Conservation (phyloP, 2,797 vertebrate genomes). For the Myripristis murdjan region DNA sequence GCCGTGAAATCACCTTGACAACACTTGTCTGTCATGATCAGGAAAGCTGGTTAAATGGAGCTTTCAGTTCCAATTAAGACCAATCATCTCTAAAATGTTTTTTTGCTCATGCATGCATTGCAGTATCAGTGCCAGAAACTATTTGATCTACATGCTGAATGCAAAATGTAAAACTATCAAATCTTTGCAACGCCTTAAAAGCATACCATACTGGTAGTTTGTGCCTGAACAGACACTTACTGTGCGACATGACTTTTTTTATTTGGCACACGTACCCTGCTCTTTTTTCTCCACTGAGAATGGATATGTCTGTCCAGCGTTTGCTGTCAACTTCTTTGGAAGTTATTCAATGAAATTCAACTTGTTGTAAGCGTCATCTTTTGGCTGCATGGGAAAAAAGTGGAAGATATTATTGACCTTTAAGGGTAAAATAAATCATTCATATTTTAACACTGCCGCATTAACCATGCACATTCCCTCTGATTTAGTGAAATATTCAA, state of each 20-base stretch:
- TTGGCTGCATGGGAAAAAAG: neutral
- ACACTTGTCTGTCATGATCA: neutral
- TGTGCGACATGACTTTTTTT: no score
- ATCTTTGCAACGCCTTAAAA: no score
- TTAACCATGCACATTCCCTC: neutral
- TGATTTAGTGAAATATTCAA: neutral
- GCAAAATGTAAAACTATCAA: no score
- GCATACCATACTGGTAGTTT: no score
- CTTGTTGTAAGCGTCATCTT: conserved; percentile 20
- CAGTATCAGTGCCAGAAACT: no score
- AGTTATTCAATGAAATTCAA: conserved; percentile 23
- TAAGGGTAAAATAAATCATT: neutral
- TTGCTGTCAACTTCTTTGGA: neutral
- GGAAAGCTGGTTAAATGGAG: neutral
- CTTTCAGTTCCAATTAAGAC: neutral
- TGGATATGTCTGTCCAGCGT: neutral
- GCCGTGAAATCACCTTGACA: conserved; percentile 1
- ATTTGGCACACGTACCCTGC: no score
- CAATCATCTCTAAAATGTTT: neutral
- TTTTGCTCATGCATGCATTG: no score
- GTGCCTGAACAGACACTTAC: no score
- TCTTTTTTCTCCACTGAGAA: neutral
- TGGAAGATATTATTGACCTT: conserved; percentile 4
- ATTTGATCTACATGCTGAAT: no score
- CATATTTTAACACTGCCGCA: neutral